Evolutionary conservation across 2,888 invertebrate genomes (phyloP), one percentile per base, ranked within the genome.

Genomic region (Proisotoma minuta): DNA sequence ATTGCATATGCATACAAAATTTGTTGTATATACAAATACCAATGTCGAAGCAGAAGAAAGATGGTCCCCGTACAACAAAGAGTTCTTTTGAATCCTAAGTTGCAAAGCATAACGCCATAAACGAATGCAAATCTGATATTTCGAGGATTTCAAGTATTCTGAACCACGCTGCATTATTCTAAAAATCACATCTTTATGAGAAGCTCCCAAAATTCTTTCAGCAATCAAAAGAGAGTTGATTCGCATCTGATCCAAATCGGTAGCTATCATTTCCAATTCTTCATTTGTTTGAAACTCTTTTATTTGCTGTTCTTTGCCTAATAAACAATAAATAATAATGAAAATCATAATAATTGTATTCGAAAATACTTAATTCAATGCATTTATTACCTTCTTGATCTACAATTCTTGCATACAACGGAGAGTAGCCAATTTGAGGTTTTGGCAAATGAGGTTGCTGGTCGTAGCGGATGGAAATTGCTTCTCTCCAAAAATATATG

Each of bases 181-280:
- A 78, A 88, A 92, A 62, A 92, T 84, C 62, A 90, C 89, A 78
- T 95, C 94, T 78, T 90, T 89, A 79, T 96, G 94, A 72, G 84
- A 80, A 0, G 86, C 83, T 0, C 94, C 94, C 24, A 96, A 82
- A 75, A 95, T 88, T 15, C 66, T 57, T 79, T 91, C 90, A 70
- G 89, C 87, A 72, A 95, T 90, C 34, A 96, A 80, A 73, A 96
- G 81, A 76, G 92, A 87, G 79, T 95, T 92, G 77, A 87, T 86
- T 74, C 92, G 83, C 82, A 95, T 85, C 43, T 85, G 85, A 80
- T 95, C 94, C 74, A 89, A 82, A 80, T 96, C 93, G 0, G 84
- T 82, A 52, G 87, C 84, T 48, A 89, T 82, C 57, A 84, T 83
- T 58, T 80, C 79, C 61, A 95, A 81, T 76, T 94, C 90, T 27